A percentile compares a stretch with the other conserved stretches of the same genome.
phyloP scores from a whole-genome alignment of 2,797 vertebrate species.

The Notolabrus celidotus region DNA sequence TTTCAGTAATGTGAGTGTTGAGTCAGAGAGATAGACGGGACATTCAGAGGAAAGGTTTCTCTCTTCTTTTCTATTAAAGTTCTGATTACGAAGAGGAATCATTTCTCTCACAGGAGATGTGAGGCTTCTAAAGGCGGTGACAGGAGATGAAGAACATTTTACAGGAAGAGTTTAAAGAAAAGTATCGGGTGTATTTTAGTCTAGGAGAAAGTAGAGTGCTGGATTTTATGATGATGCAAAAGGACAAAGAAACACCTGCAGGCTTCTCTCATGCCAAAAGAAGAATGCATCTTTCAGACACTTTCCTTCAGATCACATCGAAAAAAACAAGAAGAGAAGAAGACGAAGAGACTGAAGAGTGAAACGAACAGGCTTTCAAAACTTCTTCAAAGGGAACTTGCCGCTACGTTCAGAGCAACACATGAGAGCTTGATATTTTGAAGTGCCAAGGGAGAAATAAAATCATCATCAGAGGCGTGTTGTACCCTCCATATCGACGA shows the following conservation, averaged over 20 bases:
- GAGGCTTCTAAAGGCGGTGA: neutral
- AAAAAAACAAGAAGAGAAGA: neutral
- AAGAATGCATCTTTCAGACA: neutral
- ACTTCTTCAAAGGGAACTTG: neutral
- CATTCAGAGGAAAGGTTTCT: slow-evolving; percentile 1
- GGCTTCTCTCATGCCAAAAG: slow-evolving; percentile 12
- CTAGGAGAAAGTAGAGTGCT: neutral
- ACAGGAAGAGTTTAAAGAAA: too few relatives aligned
- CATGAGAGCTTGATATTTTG: neutral
- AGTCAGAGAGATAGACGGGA: slow-evolving; percentile 8
- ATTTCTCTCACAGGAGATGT: slow-evolving; percentile 1
- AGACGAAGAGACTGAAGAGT: slow-evolving; percentile 4
- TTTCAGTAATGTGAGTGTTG: neutral
- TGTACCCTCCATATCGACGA: slow-evolving; percentile 4
- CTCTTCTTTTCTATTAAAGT: slow-evolving; percentile 9
- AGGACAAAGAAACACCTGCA: slow-evolving; percentile 5
- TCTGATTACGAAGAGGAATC: neutral
- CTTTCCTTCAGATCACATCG: neutral
- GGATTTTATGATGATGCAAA: neutral
- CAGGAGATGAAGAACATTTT: neutral
- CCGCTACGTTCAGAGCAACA: neutral
- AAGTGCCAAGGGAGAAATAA: neutral
- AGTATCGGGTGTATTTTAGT: neutral
- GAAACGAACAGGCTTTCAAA: slow-evolving; percentile 7
- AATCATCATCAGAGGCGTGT: neutral